These are phyloP conservation scores for Buceros bicornis DNA, from an alignment of 2,797 vertebrate species.

Conservation along the genomic window DNA sequence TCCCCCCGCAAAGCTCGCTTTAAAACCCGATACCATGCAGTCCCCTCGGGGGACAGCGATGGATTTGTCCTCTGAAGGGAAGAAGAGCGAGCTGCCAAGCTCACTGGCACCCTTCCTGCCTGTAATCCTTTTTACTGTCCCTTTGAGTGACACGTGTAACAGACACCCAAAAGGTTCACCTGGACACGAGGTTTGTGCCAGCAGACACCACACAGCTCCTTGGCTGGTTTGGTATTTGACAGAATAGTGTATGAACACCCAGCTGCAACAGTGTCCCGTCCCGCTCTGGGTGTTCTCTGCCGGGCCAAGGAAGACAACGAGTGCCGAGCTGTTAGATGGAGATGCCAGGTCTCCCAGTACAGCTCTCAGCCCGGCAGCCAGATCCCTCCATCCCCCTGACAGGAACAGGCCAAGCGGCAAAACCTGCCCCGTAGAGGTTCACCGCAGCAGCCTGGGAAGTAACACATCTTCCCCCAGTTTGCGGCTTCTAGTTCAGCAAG, in stretches of 20 bases:
- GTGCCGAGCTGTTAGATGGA: neutral
- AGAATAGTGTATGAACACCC: neutral
- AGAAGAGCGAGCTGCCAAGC: neutral
- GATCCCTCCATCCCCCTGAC: no score
- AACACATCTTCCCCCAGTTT: neutral
- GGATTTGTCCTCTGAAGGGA: neutral
- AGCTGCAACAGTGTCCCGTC: neutral
- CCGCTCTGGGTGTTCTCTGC: neutral
- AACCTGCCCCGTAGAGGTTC: accelerated
- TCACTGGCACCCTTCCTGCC: neutral
- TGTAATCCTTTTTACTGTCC: neutral
- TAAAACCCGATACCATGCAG: neutral
- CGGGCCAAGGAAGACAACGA: neutral
- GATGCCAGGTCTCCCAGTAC: neutral
- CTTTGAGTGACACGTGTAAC: neutral
- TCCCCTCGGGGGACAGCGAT: neutral
- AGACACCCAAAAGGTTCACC: neutral
- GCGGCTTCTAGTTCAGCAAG: neutral
- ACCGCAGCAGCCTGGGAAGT: neutral
- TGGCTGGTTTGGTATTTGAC: neutral
- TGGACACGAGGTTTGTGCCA: neutral
- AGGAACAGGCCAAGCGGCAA: neutral
- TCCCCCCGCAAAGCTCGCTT: accelerated
- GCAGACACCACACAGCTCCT: neutral
- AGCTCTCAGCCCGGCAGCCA: neutral